These are phyloP conservation scores for Odontocolon sp. DNA, from an alignment of 2,888 invertebrate genomes.

Conservation along the genomic window DNA sequence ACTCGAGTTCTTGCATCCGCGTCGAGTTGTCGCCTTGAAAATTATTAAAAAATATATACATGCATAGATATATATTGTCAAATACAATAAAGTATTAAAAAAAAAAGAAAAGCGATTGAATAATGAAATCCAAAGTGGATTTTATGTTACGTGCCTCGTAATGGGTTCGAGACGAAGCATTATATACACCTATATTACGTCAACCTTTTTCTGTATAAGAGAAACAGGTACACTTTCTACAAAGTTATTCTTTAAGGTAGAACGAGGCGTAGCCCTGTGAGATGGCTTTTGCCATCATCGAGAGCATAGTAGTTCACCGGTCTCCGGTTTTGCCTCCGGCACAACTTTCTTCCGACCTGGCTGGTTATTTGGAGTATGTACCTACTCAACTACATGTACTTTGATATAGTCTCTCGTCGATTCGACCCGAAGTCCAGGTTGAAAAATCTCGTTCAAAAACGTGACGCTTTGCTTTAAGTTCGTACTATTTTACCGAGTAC, in stretches of 20 bases:
- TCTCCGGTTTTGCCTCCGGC: conserved; percentile 41
- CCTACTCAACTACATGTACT: not conserved
- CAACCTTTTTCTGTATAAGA: conserved; percentile 21
- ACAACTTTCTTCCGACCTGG: conserved; percentile 52
- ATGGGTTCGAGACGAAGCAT: not conserved
- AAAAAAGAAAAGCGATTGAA: not conserved
- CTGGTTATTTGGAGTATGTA: conserved; percentile 50
- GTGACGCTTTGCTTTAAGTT: conserved; percentile 30
- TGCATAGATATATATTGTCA: not conserved
- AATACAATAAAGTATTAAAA: not conserved
- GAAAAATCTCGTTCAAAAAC: conserved; percentile 52
- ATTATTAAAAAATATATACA: not conserved
- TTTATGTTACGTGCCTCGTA: not conserved
- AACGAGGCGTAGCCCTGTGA: conserved; percentile 24
- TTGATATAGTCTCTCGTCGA: conserved; percentile 30
- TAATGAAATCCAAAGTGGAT: not conserved
- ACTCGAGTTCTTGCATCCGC: conserved; percentile 56
- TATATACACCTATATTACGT: not conserved
- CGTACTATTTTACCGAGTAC: conserved; percentile 7
- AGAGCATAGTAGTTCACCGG: not conserved
- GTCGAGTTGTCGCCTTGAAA: conserved; percentile 59
- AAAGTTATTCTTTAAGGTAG: conserved; percentile 32
- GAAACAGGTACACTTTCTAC: conserved; percentile 51
- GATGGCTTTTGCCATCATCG: conserved; percentile 51
- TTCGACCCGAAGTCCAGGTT: conserved; percentile 39